Percentiles rank a stretch among this genome's conserved stretches.
Evolutionary conservation across 2,888 invertebrate species (phyloP).

Genomic region (Nasonia oneida): DNA sequence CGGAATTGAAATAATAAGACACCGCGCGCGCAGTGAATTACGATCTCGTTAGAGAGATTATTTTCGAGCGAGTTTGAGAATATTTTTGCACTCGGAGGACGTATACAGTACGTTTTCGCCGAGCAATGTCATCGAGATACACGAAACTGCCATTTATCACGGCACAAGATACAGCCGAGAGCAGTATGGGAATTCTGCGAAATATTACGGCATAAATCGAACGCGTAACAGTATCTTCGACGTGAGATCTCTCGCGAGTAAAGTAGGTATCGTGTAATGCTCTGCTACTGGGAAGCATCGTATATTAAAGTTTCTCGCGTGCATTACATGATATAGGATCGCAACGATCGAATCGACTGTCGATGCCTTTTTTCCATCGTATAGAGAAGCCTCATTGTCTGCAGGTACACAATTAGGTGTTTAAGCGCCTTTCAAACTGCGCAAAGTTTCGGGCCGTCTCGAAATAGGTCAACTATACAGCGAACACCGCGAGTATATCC

Average conservation of each 20-base stretch:
- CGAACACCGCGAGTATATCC: neutral
- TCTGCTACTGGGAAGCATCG: too few species aligned
- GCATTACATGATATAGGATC: too few species aligned
- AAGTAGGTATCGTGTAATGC: neutral
- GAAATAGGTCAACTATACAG: slow-evolving; percentile 32
- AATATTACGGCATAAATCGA: slow-evolving; percentile 15
- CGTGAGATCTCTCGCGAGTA: neutral
- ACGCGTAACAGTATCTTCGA: slow-evolving; percentile 1
- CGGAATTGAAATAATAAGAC: neutral
- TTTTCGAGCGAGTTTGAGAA: too few species aligned
- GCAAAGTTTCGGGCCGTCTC: neutral
- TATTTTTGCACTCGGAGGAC: neutral
- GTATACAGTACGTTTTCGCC: neutral
- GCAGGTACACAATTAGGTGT: neutral
- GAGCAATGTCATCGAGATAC: slow-evolving; percentile 3
- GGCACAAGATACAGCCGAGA: neutral
- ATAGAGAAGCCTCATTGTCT: neutral
- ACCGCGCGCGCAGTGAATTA: neutral
- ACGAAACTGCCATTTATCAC: neutral
- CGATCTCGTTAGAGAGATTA: neutral
- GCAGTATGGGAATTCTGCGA: slow-evolving; percentile 3
- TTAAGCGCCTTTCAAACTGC: neutral
- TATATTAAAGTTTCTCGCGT: too few species aligned
- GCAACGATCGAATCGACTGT: neutral
- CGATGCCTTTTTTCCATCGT: neutral